Base-by-base conservation (phyloP, 2,113 vertebrate species). In the Emydocephalus ijimae region DNA sequence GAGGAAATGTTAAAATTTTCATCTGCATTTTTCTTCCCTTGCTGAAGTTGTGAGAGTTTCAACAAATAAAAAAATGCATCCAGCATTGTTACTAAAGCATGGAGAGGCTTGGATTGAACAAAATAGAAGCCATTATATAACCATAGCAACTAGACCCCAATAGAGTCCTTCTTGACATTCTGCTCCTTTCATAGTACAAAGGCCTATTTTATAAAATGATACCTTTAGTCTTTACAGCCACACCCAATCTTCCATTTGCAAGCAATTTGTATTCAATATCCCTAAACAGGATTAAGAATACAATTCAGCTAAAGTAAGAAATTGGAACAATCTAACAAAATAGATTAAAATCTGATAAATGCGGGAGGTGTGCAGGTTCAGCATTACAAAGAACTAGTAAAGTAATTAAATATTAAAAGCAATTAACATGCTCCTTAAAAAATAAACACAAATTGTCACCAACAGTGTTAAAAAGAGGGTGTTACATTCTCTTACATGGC, bases 121-220 rank as follows among this genome's bases (percentile, higher is more conserved):
- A 92, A 81, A 85, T 52, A 85, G 48, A 90, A 92, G 57, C 54
- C 69, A 85, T 59, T 85, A 34, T 90, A 92, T 90, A 92, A 89
- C 92, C 92, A 92, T 92, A 89, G 92, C 92, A 92, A 92, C 92
- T 48, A 59, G 29, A 86, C 29, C 14, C 29, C 7, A 18, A 23
- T 90, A 86, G 59, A 92, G 92, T 50, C 45, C 43, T 92, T 74
- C 69, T 88, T 90, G 69, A 43, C 74, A 92, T n/a, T 92, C 55
- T 92, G 88, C 45, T 91, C 20, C 45, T 29, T 91, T 74, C 43
- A 52, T 48, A 85, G n/a, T n/a, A 90, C 56, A 93, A 91, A 88
- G 85, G 23, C 90, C n/a, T 52, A 29, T n/a, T 90, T 90, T 43
- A 59, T 54, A n/a, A 92, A 92, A 92, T 59, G 21, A 59, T 90